Evolutionary conservation across 2,113 vertebrate genomes (phyloP).

Genomic region (Arvicanthis niloticus): DNA sequence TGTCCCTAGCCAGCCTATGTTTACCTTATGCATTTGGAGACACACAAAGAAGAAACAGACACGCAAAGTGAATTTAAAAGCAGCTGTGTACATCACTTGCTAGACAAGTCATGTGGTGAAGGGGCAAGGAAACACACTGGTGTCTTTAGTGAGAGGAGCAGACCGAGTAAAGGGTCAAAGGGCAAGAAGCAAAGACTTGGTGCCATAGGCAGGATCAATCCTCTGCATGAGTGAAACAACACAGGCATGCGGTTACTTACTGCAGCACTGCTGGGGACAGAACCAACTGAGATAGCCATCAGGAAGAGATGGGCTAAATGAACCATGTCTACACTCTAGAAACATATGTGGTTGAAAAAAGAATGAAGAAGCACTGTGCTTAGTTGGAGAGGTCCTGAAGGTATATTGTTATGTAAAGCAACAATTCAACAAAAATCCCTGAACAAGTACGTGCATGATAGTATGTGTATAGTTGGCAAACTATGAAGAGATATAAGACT

Average conservation of each 20-base stretch:
- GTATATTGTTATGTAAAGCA: neutral
- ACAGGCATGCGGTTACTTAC: neutral
- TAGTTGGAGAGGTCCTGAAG: neutral
- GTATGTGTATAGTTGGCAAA: neutral
- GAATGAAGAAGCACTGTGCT: neutral
- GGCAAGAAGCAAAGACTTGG: slow-evolving; percentile 30
- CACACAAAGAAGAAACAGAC: slow-evolving; percentile 63
- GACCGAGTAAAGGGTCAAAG: slow-evolving; percentile 15
- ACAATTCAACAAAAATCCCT: neutral
- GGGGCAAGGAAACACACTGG: neutral
- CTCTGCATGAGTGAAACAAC: neutral
- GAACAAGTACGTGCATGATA: neutral
- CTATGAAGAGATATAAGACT: slow-evolving; percentile 41
- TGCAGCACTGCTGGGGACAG: neutral
- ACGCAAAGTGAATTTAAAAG: slow-evolving; percentile 26
- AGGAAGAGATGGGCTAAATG: neutral
- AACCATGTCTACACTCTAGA: neutral
- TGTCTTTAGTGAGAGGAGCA: slow-evolving; percentile 23
- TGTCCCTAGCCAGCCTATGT: slow-evolving; percentile 4
- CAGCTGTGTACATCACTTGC: slow-evolving; percentile 41
- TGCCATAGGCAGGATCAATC: neutral
- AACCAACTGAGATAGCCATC: neutral
- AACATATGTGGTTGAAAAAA: slow-evolving; percentile 34
- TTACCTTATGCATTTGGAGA: slow-evolving; percentile 17
- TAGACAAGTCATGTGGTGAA: slow-evolving; percentile 39